Evolutionary conservation across 2,888 invertebrate genomes (phyloP), one percentile per base, ranked within the genome.

Genomic region (Idaea aversata): DNA sequence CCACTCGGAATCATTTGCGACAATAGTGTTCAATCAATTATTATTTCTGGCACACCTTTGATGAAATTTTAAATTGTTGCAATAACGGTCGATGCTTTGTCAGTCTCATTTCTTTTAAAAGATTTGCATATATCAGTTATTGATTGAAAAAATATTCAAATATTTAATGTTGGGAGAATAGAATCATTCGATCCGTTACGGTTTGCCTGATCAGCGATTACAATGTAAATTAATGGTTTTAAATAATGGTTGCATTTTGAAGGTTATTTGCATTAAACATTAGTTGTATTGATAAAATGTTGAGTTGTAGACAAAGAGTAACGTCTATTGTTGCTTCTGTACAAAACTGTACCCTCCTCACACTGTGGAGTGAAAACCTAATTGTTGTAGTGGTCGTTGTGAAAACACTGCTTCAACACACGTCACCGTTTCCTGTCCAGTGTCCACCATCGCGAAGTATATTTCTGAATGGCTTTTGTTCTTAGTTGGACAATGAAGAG

Each of bases 111-210:
- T 75, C 83, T 82, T 87, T 85, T 85, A 83, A 77, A 79, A 76
- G 68, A 90, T 91, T 91, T 93, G 91, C 92, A 93, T 92, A 90
- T 87, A 89, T 90, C 88, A 86, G 87, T 91, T 91, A 93, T 93
- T 93, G 93, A 93, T 93, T 91, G 91, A 88, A 90, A 91, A 89
- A 90, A 91, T 90, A 93, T 93, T 93, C 81, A 91, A 92, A 93
- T 91, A 71, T 64, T 70, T 81, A 79, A 84, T 58, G 16, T 15
- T 58, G 7, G 16, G 13, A 47, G 86, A 88, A 90, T 88, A 83
- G 79, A 87, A 78, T 81, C 82, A 82, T 77, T 88, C 88, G 81
- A 87, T 91, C 87, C 90, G 91, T 90, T 88, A 91, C 86, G 90
- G 89, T 77, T 85, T 85, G 89, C 82, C 81, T 87, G 84, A 88